Evolutionary conservation across 2,113 vertebrate genomes (phyloP), one percentile per base, ranked within the genome.

Genomic region (Cryptoleucopteryx plumbea): DNA sequence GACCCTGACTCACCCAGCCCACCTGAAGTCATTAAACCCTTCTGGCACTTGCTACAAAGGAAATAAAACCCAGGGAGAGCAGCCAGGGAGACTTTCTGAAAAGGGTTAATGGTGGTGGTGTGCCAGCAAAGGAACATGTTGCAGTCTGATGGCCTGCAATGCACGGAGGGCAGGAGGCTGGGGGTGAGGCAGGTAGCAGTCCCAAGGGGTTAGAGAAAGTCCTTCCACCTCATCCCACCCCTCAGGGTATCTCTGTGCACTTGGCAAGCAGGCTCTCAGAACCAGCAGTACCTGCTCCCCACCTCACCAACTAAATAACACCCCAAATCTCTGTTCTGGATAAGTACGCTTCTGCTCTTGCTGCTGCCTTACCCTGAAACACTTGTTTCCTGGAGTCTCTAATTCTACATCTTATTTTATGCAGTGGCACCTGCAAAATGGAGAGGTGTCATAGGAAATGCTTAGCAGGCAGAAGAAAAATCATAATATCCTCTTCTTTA

Each of bases 41-140:
- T 32, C 31, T n/a, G 29, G 21, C 14, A 29, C 52, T 17, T 45
- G 13, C 4, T 32, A 36, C 15, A 59, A 43, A 82, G 47, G 26
- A 73, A 68, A 58, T 25, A 34, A 68, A 82, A 14, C 19, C 19
- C 59, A 58, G 10, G 6, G 0, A 4, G 59, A 43, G 70, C 0
- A 16, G 0, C 5, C 6, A 32, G 26, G 26, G 9, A 53, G 34
- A 13, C 11, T 36, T 11, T 6, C 16, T 2, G 3, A 3, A 17
- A 47, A 50, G 9, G 2, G 6, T 16, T 34, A 29, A 18, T 19
- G 36, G 34, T 32, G 40, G 5, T 43, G 9, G 1, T 40, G 7
- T 26, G 7, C 34, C 9, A 56, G 32, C 3, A 42, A 42, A 77
- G 34, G 34, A 36, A 10, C 3, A 5, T 0, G 2, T 4, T 40